phyloP scores from a whole-genome alignment of 2,113 vertebrate species.

The Planiliza haematocheilus region DNA sequence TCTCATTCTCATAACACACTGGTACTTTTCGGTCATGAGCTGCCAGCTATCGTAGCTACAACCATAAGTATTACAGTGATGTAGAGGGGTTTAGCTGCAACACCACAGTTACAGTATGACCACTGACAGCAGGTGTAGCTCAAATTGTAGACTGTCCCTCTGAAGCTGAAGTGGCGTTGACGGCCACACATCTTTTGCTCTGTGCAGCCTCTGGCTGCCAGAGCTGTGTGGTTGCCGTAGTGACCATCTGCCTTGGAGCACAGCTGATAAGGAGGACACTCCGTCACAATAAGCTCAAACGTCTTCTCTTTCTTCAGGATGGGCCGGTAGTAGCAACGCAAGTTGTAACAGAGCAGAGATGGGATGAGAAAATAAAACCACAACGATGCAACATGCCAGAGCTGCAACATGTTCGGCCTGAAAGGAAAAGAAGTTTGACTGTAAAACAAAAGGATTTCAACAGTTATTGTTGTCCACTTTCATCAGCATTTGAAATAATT shows the following conservation, averaged over 20 bases:
- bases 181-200: conserved; percentile 45
- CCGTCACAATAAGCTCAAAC: conserved; percentile 51
- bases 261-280: conserved; percentile 70
- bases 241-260: conserved; percentile 71
- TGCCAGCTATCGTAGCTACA: conserved; percentile 1
- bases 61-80: conserved; percentile 32
- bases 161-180: conserved; percentile 18
- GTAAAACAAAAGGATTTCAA: not conserved
- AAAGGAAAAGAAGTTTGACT: too few species aligned
- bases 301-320: conserved; percentile 39
- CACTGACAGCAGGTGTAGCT: conserved; percentile 75
- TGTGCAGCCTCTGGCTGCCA: conserved; percentile 76
- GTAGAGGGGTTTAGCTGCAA: not conserved
- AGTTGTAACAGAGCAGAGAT: conserved; percentile 58
- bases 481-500: too few species aligned
- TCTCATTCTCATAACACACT: not conserved
- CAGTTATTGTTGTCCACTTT: not conserved
- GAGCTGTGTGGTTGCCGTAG: conserved; percentile 66
- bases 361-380: conserved; percentile 64
- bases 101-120: conserved; percentile 75
- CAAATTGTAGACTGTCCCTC: conserved; percentile 65
- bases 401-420: conserved; percentile 47
- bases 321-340: conserved; percentile 78
- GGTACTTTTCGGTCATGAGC: conserved; percentile 22
- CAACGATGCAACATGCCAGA: conserved; percentile 19